Evolutionary conservation across 2,113 vertebrate genomes (phyloP).

Genomic region (Psettodes erumei): DNA sequence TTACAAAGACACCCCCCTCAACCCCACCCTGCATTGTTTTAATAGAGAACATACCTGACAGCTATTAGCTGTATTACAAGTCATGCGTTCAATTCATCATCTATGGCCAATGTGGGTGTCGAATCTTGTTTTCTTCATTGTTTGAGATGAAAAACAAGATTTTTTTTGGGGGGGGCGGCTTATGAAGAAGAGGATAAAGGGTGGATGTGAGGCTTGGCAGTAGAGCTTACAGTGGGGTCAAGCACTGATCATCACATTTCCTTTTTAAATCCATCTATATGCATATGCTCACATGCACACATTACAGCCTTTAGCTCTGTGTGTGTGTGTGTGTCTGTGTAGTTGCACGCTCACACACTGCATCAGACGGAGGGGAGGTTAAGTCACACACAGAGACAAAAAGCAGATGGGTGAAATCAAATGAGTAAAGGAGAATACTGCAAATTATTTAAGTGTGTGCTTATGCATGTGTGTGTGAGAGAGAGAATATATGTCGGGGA

Average conservation of each 20-base stretch:
- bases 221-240: slow-evolving; percentile 69
- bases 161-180: not conserved
- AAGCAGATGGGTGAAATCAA: slow-evolving; percentile 65
- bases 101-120: slow-evolving; percentile 13
- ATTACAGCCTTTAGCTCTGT: slow-evolving; percentile 24
- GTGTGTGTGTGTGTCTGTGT: not conserved
- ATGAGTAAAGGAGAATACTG: slow-evolving; percentile 53
- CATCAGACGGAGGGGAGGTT: slow-evolving; percentile 47
- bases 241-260: slow-evolving; percentile 73
- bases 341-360: slow-evolving; percentile 15
- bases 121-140: slow-evolving; percentile 57
- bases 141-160: slow-evolving; percentile 53
- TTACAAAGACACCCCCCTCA: slow-evolving; percentile 20
- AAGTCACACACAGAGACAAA: slow-evolving; percentile 44
- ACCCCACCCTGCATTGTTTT: not conserved
- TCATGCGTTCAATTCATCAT: slow-evolving; percentile 32
- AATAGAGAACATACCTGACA: slow-evolving; percentile 42
- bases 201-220: slow-evolving; percentile 35
- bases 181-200: slow-evolving; percentile 25
- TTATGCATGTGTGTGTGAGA: slow-evolving; percentile 17
- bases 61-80: slow-evolving; percentile 51
- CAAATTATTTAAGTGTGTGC: slow-evolving; percentile 60
- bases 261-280: slow-evolving; percentile 63
- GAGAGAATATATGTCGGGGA: slow-evolving; percentile 18
- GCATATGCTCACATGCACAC: slow-evolving; percentile 54